Base-by-base conservation (phyloP, 2,888 invertebrate species). In the Drosophila helvetica region DNA sequence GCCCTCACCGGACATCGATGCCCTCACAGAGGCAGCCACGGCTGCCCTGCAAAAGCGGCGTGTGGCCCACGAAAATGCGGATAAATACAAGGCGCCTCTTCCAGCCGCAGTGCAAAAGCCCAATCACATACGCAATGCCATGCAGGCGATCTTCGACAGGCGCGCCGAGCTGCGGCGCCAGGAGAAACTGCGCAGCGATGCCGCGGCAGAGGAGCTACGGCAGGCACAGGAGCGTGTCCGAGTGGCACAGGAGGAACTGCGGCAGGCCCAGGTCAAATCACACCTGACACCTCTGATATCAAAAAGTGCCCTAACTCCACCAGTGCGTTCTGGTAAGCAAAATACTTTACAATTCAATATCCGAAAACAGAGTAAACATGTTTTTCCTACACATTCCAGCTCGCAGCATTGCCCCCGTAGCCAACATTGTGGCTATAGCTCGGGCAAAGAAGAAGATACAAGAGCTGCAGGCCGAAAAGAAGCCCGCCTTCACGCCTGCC, bases 331-430 rank as follows among this genome's bases (percentile, higher is more conserved):
- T 56, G 79, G 88, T 86, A 17, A 55, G 43, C 38, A n/a, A 2
- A 38, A 38, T 1, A 38, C 38, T 38, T 7, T 1, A 15, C 7
- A 15, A 38, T 38, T 38, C 0, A 7, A 38, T 38, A 38, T n/a
- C 15, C 7, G n/a, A 38, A 6, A 38, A 38, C 38, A 38, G 2
- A 38, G 38, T n/a, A 38, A 38, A 1, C n/a, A 15, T 15, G 38
- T 15, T 38, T 38, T n/a, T 6, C 7, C 10, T 47, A 30, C 38
- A 0, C 27, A 50, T 46, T 43, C 1, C 15, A 92, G 93, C 94
- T 65, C 93, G 96, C 62, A 74, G 76, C 18, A 96, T 97, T 79
- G 95, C 96, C 25, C 96, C 96, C 81, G 96, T 96, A 53, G 95
- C 96, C 61, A 96, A 96, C 92, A 95, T 96, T 30, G 93, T 94